Conservation (phyloP, 2,113 vertebrate species). For the human (Homo sapiens) region DNA sequence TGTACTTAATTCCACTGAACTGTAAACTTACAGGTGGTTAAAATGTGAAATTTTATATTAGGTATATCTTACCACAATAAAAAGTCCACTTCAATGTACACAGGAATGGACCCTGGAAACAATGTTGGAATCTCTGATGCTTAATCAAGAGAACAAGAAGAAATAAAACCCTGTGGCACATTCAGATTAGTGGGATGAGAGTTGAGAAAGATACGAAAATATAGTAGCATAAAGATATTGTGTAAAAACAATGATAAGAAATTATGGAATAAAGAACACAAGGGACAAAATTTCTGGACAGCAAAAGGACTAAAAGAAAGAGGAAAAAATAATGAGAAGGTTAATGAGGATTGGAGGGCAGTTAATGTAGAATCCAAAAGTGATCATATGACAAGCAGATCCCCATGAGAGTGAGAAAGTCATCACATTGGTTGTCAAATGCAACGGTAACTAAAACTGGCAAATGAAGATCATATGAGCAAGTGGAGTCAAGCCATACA, state of each 20-base stretch:
- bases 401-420: neutral
- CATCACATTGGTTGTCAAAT: neutral
- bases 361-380: constrained; percentile 5
- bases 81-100: neutral
- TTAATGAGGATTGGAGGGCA: neutral
- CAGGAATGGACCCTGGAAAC: neutral
- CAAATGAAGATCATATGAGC: neutral
- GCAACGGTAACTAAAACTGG: neutral
- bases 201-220: neutral
- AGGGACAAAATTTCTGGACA: neutral
- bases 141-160: constrained; percentile 34
- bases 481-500: neutral
- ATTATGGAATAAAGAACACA: neutral
- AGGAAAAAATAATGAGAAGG: neutral
- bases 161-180: neutral
- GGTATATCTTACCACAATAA: neutral
- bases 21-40: constrained; percentile 6
- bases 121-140: neutral
- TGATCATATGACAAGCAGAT: neutral
- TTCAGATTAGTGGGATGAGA: neutral
- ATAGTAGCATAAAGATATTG: neutral
- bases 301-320: constrained; percentile 5
- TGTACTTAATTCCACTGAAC: neutral
- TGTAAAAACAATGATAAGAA: neutral
- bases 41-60: neutral